Base-by-base conservation (phyloP, 2,888 invertebrate species). In the Chloroclystis v-ata region DNA sequence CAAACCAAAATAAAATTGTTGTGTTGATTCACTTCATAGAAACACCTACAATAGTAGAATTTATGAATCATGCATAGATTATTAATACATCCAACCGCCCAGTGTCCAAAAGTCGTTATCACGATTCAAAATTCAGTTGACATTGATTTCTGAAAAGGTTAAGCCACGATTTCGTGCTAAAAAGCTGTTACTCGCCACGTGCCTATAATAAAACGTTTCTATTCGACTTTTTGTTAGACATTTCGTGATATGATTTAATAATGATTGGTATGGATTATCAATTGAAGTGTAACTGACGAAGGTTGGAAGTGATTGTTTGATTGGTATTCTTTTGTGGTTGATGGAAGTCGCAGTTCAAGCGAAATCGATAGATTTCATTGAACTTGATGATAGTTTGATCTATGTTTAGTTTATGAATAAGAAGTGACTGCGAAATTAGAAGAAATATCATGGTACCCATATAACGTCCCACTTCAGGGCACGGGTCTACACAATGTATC, bases 241-340 rank as follows among this genome's bases (percentile, higher is more conserved):
- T 54, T 49, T 54, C 59, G 59, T 59, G 59, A 53, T 59, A 53
- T 55, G 51, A 50, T 59, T 56, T 49, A 54, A 56, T 59, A 54
- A 56, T 39, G 32, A 49, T 39, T 25, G 43, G 37, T 50, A 53
- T 13, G 53, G 54, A 43, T 48, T 51, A 54, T 56, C 53, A 59
- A 56, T 54, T 59, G 16, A 46, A 42, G 37, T 41, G 28, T 35
- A 42, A 47, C 45, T 7, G 35, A 24, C 20, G 2, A 52, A 55
- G 55, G 55, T 35, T 57, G 43, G 43, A 48, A 49, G 54, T 43
- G 40, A 57, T 42, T 29, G 41, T 2, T 20, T 20, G 20, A 20
- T 20, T 4, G 28, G 24, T 33, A 35, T 43, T 35, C 38, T 43
- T 8, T 28, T n/a, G 14, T 7, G 16, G n/a, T 30, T n/a, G 4